phyloP scores from a whole-genome alignment of 2,888 invertebrate genomes.

The Ecdyonurus torrentis region DNA sequence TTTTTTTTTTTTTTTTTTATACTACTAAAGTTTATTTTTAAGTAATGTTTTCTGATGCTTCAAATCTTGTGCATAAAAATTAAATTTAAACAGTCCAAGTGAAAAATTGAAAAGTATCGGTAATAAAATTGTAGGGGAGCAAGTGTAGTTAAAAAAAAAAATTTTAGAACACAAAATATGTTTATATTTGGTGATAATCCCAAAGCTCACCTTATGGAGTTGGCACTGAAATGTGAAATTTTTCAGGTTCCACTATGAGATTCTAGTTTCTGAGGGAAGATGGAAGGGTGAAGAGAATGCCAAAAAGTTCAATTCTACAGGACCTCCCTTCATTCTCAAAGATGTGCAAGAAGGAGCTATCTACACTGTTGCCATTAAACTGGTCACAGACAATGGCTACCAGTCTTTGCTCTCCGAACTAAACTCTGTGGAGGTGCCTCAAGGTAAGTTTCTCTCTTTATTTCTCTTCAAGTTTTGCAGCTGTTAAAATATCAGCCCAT shows the following conservation, averaged over 20 bases:
- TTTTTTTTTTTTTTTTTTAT: too few relatives aligned
- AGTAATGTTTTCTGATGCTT: background rate
- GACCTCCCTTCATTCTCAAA: constrained; percentile 37
- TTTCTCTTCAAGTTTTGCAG: too few relatives aligned
- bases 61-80: too few relatives aligned
- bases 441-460: constrained; percentile 23
- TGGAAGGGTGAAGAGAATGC: constrained; percentile 29
- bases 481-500: too few relatives aligned
- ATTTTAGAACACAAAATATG: too few relatives aligned
- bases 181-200: too few relatives aligned
- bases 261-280: constrained; percentile 41
- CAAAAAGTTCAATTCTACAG: constrained; percentile 28
- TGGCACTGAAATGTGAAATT: constrained; percentile 10
- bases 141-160: too few relatives aligned
- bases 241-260: constrained; percentile 39
- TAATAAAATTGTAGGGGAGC: too few relatives aligned
- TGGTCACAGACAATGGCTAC: constrained; percentile 41
- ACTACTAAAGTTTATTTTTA: background rate
- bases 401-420: constrained; percentile 43
- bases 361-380: constrained; percentile 46
- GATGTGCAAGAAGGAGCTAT: constrained; percentile 31
- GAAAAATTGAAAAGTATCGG: too few relatives aligned
- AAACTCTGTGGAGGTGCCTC: constrained; percentile 23
- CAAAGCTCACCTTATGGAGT: background rate
- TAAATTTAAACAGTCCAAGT: too few relatives aligned